Base-by-base conservation (phyloP, 2,797 vertebrate genomes). In the Thaleichthys pacificus region DNA sequence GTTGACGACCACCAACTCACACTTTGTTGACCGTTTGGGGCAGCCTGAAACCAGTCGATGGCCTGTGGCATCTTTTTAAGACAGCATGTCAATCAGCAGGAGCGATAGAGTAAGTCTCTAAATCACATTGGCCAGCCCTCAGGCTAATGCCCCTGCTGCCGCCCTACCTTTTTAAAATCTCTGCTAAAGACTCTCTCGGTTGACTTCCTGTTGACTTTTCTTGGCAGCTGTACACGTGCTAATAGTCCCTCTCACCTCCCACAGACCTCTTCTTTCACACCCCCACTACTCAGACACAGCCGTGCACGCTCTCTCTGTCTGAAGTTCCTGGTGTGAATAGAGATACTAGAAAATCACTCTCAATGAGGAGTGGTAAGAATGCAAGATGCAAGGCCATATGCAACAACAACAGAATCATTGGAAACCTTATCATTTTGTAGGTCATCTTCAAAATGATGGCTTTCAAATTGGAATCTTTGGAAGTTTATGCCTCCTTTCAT, bases 161-260 rank as follows among this genome's bases (percentile, higher is more conserved):
- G 38, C 79, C 66, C 21, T 82, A 77, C 68, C 64, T 72, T 77
- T 75, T 75, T 78, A 78, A 82, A 81, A 86, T 85, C 76, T 77
- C 72, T 49, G 66, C 83, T 71, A 28, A 81, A 68, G 60, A 71
- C 68, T 74, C 69, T 77, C 67, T 72, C 42, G 42, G 70, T 77
- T 81, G 73, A 70, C 81, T 69, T 26, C 35, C 72, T 79, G 75
- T 86, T 89, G 83, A 78, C 72, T 69, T 75, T 66, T 72, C 66
- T 66, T 62, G 49, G 51, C 68, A 61, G 47, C 66, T 49, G 71
- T 71, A 68, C 71, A 66, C 57, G 69, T 75, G 61, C 72, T 77
- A 62, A 72, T 70, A 60, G 68, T 62, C 70, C 32, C 14, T 61
- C 35, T 30, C 8, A 26, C 24, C 68, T 61, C n/a, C 15, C 6